Percentiles rank a stretch among this genome's conserved stretches.
phyloP scores from a whole-genome alignment of 2,113 vertebrate species.

The Myiozetetes cayanensis region DNA sequence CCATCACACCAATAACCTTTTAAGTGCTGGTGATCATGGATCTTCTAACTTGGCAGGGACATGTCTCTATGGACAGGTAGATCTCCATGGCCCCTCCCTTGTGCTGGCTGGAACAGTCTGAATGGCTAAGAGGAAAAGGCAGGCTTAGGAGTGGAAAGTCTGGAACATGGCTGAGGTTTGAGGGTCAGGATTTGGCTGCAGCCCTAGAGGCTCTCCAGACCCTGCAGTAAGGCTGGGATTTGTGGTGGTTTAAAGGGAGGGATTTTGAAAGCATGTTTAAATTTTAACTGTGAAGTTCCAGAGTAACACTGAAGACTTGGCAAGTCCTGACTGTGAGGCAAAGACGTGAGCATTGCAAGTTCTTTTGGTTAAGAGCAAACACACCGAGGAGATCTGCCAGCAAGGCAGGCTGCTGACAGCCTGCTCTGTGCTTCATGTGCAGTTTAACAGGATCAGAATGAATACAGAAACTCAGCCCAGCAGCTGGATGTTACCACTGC shows the following conservation, averaged over 20 bases:
- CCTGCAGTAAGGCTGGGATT: background rate
- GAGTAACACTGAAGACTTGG: background rate
- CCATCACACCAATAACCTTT: background rate
- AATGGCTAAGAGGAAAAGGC: background rate
- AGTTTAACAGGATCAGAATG: background rate
- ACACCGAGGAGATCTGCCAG: background rate
- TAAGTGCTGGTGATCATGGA: background rate
- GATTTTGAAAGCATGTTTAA: background rate
- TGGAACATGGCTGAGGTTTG: background rate
- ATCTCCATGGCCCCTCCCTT: background rate
- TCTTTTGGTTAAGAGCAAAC: background rate
- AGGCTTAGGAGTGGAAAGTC: background rate
- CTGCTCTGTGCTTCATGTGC: background rate
- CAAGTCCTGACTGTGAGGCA: background rate
- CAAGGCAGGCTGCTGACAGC: background rate
- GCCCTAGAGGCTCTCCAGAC: background rate
- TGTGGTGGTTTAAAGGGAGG: background rate
- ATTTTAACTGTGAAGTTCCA: background rate
- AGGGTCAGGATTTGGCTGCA: background rate
- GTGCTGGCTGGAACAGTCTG: background rate
- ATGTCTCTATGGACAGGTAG: background rate
- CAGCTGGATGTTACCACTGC: background rate
- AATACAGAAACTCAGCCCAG: background rate
- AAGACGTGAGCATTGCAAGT: background rate
- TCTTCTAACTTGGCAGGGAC: background rate